Percentiles rank a stretch among this genome's conserved stretches.
These are phyloP conservation scores for Paragorgia papillata DNA, from an alignment of 92 coral and sea anemone genomes.

Conservation along the genomic window DNA sequence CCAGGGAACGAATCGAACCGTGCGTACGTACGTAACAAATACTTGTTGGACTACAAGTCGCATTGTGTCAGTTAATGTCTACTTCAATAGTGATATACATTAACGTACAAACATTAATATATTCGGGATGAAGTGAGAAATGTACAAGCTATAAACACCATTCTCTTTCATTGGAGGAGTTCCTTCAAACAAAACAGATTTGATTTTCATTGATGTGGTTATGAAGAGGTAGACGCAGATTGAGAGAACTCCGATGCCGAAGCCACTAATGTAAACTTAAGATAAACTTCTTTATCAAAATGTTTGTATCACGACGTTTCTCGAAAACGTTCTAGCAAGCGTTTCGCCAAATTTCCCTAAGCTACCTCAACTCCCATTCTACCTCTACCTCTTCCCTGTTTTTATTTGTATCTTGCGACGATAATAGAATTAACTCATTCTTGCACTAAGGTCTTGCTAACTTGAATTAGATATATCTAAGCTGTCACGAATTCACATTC, in stretches of 20 bases:
- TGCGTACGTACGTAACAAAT: too few species aligned
- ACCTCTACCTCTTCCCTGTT: constrained; percentile 9
- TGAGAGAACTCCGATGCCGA: constrained; percentile 15
- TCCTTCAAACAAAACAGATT: too few species aligned
- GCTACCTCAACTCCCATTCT: constrained; percentile 6
- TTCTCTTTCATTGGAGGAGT: too few species aligned
- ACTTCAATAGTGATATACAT: too few species aligned
- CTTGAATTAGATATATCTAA: neutral
- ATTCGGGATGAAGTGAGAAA: too few species aligned
- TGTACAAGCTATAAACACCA: too few species aligned
- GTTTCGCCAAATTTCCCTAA: neutral
- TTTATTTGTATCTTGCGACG: neutral
- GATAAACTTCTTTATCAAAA: constrained; percentile 6
- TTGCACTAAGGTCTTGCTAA: constrained; percentile 2
- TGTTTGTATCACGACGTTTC: neutral
- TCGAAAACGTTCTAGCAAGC: too few species aligned
- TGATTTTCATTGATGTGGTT: too few species aligned
- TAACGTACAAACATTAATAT: too few species aligned
- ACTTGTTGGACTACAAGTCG: too few species aligned
- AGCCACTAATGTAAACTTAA: constrained; percentile 15
- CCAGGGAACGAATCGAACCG: too few species aligned
- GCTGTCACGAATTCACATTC: neutral
- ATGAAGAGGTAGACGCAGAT: constrained; percentile 27
- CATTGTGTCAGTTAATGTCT: too few species aligned
- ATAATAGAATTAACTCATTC: neutral